Evolutionary conservation across 2,797 vertebrate species (phyloP).

Genomic region (Sebastes steindachneri): DNA sequence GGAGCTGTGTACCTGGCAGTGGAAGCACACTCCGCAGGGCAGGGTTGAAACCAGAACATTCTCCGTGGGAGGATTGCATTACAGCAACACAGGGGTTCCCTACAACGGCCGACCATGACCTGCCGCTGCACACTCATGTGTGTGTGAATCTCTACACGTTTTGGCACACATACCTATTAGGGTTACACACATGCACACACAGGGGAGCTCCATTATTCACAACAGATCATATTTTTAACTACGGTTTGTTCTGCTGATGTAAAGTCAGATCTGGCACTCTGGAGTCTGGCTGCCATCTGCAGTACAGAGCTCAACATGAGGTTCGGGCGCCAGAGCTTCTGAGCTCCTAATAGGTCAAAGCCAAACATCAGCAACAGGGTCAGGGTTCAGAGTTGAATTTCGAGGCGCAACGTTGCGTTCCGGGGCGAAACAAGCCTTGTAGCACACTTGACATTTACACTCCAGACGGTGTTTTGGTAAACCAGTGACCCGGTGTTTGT

Average conservation of each 20-base stretch:
- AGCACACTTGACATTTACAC: constrained; percentile 48
- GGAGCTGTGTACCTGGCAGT: constrained; percentile 74
- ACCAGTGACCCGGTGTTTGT: constrained; percentile 51
- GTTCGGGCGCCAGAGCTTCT: constrained; percentile 24
- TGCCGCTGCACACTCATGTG: constrained; percentile 39
- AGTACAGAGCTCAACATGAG: constrained; percentile 36
- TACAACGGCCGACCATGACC: constrained; percentile 61
- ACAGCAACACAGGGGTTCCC: constrained; percentile 74
- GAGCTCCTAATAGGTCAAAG: constrained; percentile 38
- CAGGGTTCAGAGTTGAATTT: constrained; percentile 58
- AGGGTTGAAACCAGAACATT: constrained; percentile 78
- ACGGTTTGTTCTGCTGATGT: constrained; percentile 34
- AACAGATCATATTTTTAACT: constrained; percentile 55
- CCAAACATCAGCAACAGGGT: constrained; percentile 40
- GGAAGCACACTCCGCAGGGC: constrained; percentile 68
- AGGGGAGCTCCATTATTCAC: constrained; percentile 43
- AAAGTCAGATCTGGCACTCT: constrained; percentile 43
- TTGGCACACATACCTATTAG: constrained; percentile 20
- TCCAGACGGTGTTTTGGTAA: constrained; percentile 54
- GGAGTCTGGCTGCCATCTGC: constrained; percentile 73
- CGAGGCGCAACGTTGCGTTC: constrained; percentile 9
- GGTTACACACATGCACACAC: constrained; percentile 26
- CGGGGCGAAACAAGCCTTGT: constrained; percentile 9
- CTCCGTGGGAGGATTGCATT: constrained; percentile 74
- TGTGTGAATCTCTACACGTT: constrained; percentile 27